Evolutionary conservation across 2,888 invertebrate genomes (phyloP), one percentile per base, ranked within the genome.

Genomic region (Aethes cnicana): DNA sequence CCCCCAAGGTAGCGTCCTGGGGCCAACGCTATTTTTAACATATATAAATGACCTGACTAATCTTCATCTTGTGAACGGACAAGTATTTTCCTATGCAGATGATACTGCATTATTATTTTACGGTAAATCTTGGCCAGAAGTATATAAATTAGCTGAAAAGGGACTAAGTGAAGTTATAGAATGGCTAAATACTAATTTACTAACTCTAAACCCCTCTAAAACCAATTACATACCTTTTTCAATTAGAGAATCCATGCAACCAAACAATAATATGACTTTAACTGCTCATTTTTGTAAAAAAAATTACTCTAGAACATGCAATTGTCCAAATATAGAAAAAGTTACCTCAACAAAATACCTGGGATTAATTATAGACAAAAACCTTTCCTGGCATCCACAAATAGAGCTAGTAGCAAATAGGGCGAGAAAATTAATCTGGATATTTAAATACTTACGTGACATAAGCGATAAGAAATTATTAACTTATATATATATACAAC

Each of bases 171-270:
- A 12, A 18, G n/a, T 35, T 32, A 12, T 35, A 26, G 8, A 43
- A 11, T 42, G 47, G 50, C 25, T 53, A 9, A 21, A 36, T 25
- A 9, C 9, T 6, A 43, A 55, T 18, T 36, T 44, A 3, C 42
- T 57, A 0, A 49, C 54, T 3, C 21, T 55, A n/a, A n/a, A n/a
- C n/a, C 7, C 12, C 1, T 14, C 23, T 3, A 57, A 57, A 41
- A 47, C 52, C n/a, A 44, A 48, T n/a, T 52, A 39, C 26, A 52
- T 53, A 5, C 33, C 33, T n/a, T 55, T 55, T 18, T 39, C 28
- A 2, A 47, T 35, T 9, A n/a, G 28, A 12, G 23, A 28, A 4
- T 5, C 20, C 23, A 7, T 37, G 6, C 53, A 50, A 32, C 57
- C 55, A 1, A 0, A 32, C 1, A 23, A 32, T 6, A 17, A 17